Evolutionary conservation across 2,888 invertebrate genomes (phyloP), one percentile per base, ranked within the genome.

Genomic region (Cryptocephalus moraei): DNA sequence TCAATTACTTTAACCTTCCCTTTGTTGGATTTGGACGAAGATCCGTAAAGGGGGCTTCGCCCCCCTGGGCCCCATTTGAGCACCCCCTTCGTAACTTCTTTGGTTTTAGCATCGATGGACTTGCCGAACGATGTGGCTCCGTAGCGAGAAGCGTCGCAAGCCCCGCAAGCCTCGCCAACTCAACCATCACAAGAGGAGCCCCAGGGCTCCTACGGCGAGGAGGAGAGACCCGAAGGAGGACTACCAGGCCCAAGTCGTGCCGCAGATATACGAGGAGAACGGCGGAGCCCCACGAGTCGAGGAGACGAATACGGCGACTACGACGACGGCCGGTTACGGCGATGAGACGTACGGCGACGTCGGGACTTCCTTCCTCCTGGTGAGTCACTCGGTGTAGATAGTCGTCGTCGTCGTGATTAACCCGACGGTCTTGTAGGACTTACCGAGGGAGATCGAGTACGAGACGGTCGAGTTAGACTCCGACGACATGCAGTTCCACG

Each of bases 111-210:
- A 53, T 58, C 63, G 58, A 65, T 66, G 63, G 60, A 56, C 55
- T 45, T 50, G 50, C 55, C 11, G 33, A 14, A 65, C 55, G 49
- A 82, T 82, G 82, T 81, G 81, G 77, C 72, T 82, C 66, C 77
- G 82, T 69, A 82, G 81, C 68, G 79, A 81, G 61, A 79, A 79
- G 64, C 75, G 78, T 64, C 77, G 76, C 71, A 75, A 6, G 22
- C 22, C 22, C 22, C 22, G 22, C 6, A 22, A 22, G 22, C 22
- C 22, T 6, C 22, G 22, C 22, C 22, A 6, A 4, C 42, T 31
- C 9, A 31, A 31, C 13, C 31, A 32, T 31, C 12, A n/a, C 10
- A 40, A 12, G n/a, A 22, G 9, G 8, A 10, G n/a, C 4, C 12
- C 9, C 6, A 42, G 33, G 9, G 32, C 22, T 22, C 32, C 31